Evolutionary conservation across 2,113 vertebrate genomes (phyloP).

Genomic region (Neopipo cinnamomea): DNA sequence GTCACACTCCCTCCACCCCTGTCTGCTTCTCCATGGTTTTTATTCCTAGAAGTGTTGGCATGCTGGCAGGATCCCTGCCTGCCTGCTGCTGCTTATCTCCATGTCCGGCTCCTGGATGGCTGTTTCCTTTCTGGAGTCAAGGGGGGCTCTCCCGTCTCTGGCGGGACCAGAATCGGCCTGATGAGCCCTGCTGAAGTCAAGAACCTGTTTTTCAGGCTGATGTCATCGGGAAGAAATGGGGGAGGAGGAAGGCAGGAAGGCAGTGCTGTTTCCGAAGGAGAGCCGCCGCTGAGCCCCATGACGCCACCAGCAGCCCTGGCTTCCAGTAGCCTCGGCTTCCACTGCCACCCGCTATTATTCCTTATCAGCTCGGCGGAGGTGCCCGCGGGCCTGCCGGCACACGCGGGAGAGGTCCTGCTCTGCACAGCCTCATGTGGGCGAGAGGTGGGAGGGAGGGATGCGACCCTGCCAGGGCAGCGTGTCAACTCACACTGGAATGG

Average conservation of each 20-base stretch:
- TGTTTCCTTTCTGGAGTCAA: not conserved
- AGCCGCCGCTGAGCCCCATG: not conserved
- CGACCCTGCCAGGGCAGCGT: rapidly evolving
- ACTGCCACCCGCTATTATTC: not conserved
- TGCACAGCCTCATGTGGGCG: not conserved
- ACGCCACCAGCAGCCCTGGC: not conserved
- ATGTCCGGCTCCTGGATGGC: not conserved
- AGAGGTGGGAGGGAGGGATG: not conserved
- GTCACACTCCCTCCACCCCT: not conserved
- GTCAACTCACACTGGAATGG: not conserved
- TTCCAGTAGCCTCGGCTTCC: not conserved
- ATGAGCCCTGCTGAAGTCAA: slow-evolving; percentile 42
- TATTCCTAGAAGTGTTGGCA: slow-evolving; percentile 30
- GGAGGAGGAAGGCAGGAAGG: slow-evolving; percentile 53
- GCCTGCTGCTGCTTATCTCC: not conserved
- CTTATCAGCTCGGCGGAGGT: rapidly evolving
- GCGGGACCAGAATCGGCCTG: not conserved
- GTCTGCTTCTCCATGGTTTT: not conserved
- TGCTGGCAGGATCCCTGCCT: not conserved
- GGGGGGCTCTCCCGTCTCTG: not conserved
- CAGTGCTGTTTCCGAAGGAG: slow-evolving; percentile 24
- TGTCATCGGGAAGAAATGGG: slow-evolving; percentile 57
- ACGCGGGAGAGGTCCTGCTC: not conserved
- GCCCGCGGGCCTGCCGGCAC: not conserved
- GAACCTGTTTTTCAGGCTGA: slow-evolving; percentile 67